Percentiles rank a stretch among this genome's conserved stretches.
These are phyloP conservation scores for Chauna torquata DNA, from an alignment of 2,113 vertebrate genomes.

Conservation along the genomic window DNA sequence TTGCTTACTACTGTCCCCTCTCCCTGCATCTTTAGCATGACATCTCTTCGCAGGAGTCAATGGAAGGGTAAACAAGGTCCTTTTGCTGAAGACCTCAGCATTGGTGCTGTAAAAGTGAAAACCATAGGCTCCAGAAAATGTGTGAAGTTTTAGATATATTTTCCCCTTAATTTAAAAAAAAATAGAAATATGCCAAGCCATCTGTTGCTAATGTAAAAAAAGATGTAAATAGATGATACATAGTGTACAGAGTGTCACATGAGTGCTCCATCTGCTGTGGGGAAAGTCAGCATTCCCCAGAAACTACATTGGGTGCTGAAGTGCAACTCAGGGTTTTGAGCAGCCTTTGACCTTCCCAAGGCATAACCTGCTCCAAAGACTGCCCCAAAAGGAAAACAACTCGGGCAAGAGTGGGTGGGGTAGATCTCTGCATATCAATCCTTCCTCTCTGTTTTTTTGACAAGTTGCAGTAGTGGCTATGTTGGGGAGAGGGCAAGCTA, in stretches of 20 bases:
- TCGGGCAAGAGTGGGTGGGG: not conserved
- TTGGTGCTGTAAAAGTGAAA: not conserved
- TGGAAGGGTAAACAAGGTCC: not conserved
- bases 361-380: not conserved
- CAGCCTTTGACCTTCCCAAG: slow-evolving; percentile 9
- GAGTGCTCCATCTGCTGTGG: slow-evolving; percentile 70
- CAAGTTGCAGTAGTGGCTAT: not conserved
- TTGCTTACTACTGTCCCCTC: not conserved
- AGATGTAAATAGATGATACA: slow-evolving; percentile 76
- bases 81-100: not conserved
- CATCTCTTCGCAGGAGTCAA: not conserved
- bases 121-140: not conserved
- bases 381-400: not conserved
- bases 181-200: slow-evolving; percentile 65
- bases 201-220: slow-evolving; percentile 75
- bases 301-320: slow-evolving; percentile 29
- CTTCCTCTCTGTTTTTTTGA: not conserved
- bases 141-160: slow-evolving; percentile 41
- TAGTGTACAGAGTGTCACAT: slow-evolving; percentile 64
- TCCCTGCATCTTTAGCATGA: not conserved
- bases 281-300: slow-evolving; percentile 55
- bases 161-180: slow-evolving; percentile 48
- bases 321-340: not conserved
- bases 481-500: not conserved
- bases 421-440: not conserved